phyloP scores from a whole-genome alignment of 2,797 vertebrate species.

The Etheostoma nigrum region DNA sequence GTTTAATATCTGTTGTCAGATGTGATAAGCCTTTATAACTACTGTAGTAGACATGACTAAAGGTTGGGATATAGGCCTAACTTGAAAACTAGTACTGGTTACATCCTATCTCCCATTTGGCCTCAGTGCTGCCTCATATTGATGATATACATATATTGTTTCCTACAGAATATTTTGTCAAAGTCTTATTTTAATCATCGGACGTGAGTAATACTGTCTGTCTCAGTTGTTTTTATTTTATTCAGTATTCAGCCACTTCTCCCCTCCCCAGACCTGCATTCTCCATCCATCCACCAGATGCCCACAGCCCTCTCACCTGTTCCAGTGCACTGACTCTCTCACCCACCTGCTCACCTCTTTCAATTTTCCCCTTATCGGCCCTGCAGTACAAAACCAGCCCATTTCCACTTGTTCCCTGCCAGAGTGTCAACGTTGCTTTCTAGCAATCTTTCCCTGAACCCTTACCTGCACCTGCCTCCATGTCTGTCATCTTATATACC shows the following conservation, averaged over 20 bases:
- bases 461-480: neutral
- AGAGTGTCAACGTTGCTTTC: neutral
- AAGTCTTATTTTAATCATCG: neutral
- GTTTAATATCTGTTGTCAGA: no score
- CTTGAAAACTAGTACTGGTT: no score
- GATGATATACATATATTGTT: no score
- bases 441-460: neutral
- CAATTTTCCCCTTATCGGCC: constrained; percentile 4
- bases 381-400: neutral
- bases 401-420: neutral
- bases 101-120: no score
- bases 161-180: no score
- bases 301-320: no score
- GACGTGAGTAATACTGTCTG: neutral
- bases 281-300: neutral
- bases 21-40: no score
- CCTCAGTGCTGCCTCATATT: no score
- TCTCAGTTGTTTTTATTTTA: neutral
- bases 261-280: neutral
- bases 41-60: no score
- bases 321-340: no score
- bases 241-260: neutral
- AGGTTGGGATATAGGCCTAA: no score
- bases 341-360: neutral
- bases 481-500: neutral